phyloP scores from a whole-genome alignment of 2,888 invertebrate species.

The Aradus depressus region DNA sequence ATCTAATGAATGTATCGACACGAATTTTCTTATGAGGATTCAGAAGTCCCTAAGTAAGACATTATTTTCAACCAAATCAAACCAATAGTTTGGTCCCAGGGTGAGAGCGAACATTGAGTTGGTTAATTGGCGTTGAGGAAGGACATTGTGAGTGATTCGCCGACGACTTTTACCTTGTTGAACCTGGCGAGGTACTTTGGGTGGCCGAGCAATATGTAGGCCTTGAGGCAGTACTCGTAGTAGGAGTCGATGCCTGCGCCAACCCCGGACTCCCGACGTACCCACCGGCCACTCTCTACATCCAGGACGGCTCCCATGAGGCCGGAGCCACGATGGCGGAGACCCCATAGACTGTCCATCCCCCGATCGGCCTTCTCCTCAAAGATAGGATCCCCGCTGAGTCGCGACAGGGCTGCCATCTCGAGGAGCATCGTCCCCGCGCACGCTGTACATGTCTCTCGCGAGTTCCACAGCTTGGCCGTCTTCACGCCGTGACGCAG shows the following conservation, averaged over 20 bases:
- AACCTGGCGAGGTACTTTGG: slow-evolving; percentile 88
- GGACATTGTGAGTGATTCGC: too few relatives aligned
- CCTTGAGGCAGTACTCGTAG: slow-evolving; percentile 96
- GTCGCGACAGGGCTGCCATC: slow-evolving; percentile 87
- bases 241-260: slow-evolving; percentile 99
- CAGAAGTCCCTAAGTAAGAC: too few relatives aligned
- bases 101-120: too few relatives aligned
- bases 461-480: slow-evolving; percentile 56
- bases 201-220: slow-evolving; percentile 89
- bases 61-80: too few relatives aligned
- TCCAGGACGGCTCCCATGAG: slow-evolving; percentile 95
- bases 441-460: slow-evolving; percentile 95
- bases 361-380: slow-evolving; percentile 91
- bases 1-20: neutral
- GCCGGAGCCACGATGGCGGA: slow-evolving; percentile 80
- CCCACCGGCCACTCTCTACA: slow-evolving; percentile 97
- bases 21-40: too few relatives aligned
- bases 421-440: slow-evolving; percentile 96
- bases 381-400: slow-evolving; percentile 83
- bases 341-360: slow-evolving; percentile 94
- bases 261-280: slow-evolving; percentile 89
- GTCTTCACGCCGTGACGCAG: slow-evolving; percentile 70
- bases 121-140: too few relatives aligned
- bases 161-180: slow-evolving; percentile 57
- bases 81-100: too few relatives aligned